A percentile compares a stretch with the other conserved stretches of the same genome.
Evolutionary conservation across 2,888 invertebrate species (phyloP).

Genomic region (Xylota segnis): DNA sequence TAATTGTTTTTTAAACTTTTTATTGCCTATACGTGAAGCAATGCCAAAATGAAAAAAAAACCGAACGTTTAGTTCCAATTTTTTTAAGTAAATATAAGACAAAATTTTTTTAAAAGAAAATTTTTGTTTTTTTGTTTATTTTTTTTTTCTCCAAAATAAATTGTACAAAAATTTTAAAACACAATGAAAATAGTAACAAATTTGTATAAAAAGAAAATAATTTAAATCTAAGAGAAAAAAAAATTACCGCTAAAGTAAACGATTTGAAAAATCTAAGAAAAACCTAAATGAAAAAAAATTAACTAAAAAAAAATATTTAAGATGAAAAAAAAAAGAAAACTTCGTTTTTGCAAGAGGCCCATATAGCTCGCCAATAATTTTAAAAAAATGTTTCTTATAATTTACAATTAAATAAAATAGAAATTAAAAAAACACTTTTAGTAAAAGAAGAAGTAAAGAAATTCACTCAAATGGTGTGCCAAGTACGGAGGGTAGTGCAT

Average conservation of each 20-base stretch:
- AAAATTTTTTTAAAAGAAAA: slow-evolving; percentile 77
- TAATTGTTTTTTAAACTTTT: slow-evolving; percentile 73
- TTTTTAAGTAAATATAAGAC: slow-evolving; percentile 76
- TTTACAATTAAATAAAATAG: slow-evolving; percentile 75
- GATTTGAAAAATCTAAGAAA: slow-evolving; percentile 77
- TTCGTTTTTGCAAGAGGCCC: slow-evolving; percentile 86
- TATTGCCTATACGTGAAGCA: slow-evolving; percentile 77
- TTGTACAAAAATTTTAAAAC: slow-evolving; percentile 76
- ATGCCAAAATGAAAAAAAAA: slow-evolving; percentile 74
- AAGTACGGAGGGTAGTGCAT: background rate
- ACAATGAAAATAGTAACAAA: slow-evolving; percentile 80
- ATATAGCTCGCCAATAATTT: slow-evolving; percentile 85
- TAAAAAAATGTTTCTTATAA: slow-evolving; percentile 76
- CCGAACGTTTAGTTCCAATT: slow-evolving; percentile 69
- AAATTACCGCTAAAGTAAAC: slow-evolving; percentile 67
- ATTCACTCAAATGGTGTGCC: slow-evolving; percentile 5
- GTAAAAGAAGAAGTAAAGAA: slow-evolving; percentile 16
- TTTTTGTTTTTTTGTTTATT: slow-evolving; percentile 78
- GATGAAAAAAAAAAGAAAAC: slow-evolving; percentile 80
- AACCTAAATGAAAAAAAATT: slow-evolving; percentile 76
- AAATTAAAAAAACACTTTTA: slow-evolving; percentile 71
- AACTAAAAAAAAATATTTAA: slow-evolving; percentile 77
- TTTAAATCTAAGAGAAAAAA: slow-evolving; percentile 72
- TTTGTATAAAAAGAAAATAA: slow-evolving; percentile 79
- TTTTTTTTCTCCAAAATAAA: slow-evolving; percentile 77